A percentile compares a stretch with the other conserved stretches of the same genome.
Evolutionary conservation across 2,888 invertebrate species (phyloP).

Genomic region (Clitarchus hookeri): DNA sequence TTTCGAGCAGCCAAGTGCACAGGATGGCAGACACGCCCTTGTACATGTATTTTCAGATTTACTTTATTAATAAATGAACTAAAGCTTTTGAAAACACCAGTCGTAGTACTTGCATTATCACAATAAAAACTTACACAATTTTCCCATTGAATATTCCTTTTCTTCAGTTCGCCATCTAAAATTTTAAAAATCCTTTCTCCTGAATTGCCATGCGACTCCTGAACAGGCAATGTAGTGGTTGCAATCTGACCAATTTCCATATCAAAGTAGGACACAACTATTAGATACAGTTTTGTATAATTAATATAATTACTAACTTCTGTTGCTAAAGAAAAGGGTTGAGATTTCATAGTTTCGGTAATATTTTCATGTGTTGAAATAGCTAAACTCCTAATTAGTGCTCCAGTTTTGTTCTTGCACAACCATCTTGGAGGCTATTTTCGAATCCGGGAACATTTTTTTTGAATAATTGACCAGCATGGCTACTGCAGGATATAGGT

Average conservation of each 20-base stretch:
- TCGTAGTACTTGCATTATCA: too few species aligned
- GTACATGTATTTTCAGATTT: too few species aligned
- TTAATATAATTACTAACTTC: not conserved
- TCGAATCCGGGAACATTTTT: not conserved
- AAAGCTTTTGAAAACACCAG: too few species aligned
- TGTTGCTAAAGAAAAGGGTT: not conserved
- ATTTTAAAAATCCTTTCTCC: too few species aligned
- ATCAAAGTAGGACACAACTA: not conserved
- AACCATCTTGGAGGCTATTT: not conserved
- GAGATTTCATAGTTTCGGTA: not conserved
- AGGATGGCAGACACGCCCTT: too few species aligned
- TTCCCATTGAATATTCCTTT: too few species aligned
- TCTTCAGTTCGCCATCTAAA: too few species aligned
- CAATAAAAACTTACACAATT: too few species aligned
- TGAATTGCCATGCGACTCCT: too few species aligned
- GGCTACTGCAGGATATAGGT: not conserved
- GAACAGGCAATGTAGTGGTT: too few species aligned
- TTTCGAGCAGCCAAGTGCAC: not conserved
- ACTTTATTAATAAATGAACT: too few species aligned
- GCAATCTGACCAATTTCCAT: too few species aligned
- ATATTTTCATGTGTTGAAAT: not conserved
- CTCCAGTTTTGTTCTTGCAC: not conserved
- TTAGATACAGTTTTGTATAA: not conserved
- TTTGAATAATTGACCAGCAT: not conserved
- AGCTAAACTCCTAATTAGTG: not conserved